Conservation (phyloP, 2,888 invertebrate genomes). For the Allolobophora icterica region DNA sequence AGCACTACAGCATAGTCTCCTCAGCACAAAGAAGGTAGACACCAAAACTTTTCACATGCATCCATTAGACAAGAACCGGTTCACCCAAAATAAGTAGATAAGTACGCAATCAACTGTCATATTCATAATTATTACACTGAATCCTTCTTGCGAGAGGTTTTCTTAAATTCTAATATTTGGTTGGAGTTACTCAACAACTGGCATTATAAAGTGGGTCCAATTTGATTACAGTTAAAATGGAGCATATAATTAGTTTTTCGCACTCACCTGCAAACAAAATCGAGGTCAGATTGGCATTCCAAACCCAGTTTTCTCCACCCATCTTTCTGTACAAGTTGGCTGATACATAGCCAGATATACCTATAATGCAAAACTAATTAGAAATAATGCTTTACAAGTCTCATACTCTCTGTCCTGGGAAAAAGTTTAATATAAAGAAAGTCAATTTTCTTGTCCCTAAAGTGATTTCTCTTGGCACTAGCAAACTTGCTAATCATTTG, state of each 20-base stretch:
- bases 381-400: not conserved
- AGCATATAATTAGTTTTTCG: not conserved
- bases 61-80: not conserved
- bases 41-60: not conserved
- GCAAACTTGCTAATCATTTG: not conserved
- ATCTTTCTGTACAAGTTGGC: conserved; percentile 66
- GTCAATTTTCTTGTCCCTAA: not conserved
- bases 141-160: no score
- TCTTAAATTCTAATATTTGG: not conserved
- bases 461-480: not conserved
- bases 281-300: conserved; percentile 68
- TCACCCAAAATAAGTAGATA: no score
- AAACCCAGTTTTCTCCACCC: conserved; percentile 68
- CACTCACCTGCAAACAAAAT: conserved; percentile 66
- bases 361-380: conserved; percentile 52
- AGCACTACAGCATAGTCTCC: not conserved
- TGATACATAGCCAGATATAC: conserved; percentile 68
- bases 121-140: no score
- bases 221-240: not conserved
- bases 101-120: no score
- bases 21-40: not conserved
- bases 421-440: not conserved
- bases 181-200: not conserved
- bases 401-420: not conserved
- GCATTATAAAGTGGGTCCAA: not conserved